These are phyloP conservation scores for Lophura nycthemera DNA, from an alignment of 2,113 vertebrate species.

Conservation along the genomic window DNA sequence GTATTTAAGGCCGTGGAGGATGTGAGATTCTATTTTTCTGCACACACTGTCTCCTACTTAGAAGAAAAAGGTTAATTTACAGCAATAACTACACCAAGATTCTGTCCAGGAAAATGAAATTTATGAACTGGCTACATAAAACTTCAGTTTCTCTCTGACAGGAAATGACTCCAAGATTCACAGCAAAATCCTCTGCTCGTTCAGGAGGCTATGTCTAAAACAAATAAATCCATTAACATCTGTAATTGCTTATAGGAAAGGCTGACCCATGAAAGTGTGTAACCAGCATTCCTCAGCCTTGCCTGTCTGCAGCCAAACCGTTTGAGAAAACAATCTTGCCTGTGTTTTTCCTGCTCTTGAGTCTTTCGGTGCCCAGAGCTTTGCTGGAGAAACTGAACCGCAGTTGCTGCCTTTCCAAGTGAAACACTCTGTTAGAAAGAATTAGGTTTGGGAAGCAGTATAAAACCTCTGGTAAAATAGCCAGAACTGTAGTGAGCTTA, in stretches of 20 bases:
- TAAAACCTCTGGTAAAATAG: slow-evolving; percentile 10
- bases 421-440: slow-evolving; percentile 39
- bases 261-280: slow-evolving; percentile 46
- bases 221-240: slow-evolving; percentile 65
- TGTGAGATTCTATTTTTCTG: slow-evolving; percentile 20
- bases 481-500: neutral
- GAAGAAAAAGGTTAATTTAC: slow-evolving; percentile 26
- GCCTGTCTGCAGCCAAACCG: slow-evolving; percentile 34
- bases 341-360: slow-evolving; percentile 50
- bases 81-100: neutral
- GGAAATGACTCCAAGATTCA: slow-evolving; percentile 51
- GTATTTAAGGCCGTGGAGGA: neutral
- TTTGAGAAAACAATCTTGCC: slow-evolving; percentile 47
- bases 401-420: slow-evolving; percentile 53
- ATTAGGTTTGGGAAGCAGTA: neutral
- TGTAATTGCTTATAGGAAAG: slow-evolving; percentile 62
- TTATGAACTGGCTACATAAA: slow-evolving; percentile 37
- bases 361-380: slow-evolving; percentile 28
- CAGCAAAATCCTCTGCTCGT: slow-evolving; percentile 46
- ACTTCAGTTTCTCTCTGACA: slow-evolving; percentile 25
- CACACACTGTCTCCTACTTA: slow-evolving; percentile 15
- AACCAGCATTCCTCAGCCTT: slow-evolving; percentile 50
- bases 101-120: slow-evolving; percentile 38
- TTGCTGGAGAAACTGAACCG: slow-evolving; percentile 39
- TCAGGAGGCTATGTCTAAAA: slow-evolving; percentile 35